Conservation (phyloP, 2,888 invertebrate genomes). For the Polia nebulosa region DNA sequence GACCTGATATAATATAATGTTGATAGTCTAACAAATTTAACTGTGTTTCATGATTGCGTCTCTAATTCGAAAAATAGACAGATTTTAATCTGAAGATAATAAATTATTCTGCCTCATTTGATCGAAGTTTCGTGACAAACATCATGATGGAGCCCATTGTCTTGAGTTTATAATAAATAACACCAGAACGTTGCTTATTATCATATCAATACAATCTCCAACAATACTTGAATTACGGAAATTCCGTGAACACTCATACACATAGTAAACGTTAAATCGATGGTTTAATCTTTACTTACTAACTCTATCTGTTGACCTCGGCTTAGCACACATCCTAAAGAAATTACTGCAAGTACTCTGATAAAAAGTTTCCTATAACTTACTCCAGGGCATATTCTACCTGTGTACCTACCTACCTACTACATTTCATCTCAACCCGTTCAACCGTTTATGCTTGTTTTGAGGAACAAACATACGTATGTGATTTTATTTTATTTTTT, state of each 20-base stretch:
- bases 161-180: constrained; percentile 7
- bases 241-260: constrained; percentile 9
- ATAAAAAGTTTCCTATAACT: too few relatives aligned
- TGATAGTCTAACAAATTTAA: too few relatives aligned
- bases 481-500: too few relatives aligned
- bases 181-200: background rate
- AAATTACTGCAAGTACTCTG: too few relatives aligned
- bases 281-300: background rate
- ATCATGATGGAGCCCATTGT: constrained; percentile 2
- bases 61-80: background rate
- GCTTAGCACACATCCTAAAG: too few relatives aligned
- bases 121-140: constrained; percentile 38
- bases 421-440: too few relatives aligned
- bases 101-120: background rate
- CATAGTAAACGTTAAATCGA: background rate
- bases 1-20: too few relatives aligned
- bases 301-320: background rate
- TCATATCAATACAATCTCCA: constrained; percentile 7
- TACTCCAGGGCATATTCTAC: too few relatives aligned
- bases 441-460: too few relatives aligned
- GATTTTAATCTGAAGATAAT: background rate
- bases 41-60: too few relatives aligned
- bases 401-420: too few relatives aligned
- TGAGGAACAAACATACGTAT: too few relatives aligned
- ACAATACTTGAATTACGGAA: constrained; percentile 1